Conservation (phyloP, 2,797 vertebrate species). For the Xyrichtys novacula region DNA sequence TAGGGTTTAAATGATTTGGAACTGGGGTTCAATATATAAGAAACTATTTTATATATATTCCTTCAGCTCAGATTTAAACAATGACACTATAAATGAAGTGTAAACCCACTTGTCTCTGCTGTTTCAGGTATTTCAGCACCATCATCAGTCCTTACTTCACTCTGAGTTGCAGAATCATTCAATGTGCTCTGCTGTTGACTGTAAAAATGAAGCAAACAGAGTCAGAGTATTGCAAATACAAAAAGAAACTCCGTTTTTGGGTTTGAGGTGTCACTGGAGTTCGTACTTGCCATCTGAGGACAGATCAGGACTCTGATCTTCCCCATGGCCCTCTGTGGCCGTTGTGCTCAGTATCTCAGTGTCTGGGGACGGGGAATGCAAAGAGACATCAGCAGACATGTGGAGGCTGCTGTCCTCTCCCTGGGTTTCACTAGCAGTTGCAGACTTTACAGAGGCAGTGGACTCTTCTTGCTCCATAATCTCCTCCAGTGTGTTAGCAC, state of each 20-base stretch:
- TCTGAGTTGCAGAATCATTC: slow-evolving; percentile 33
- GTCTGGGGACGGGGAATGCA: slow-evolving; percentile 76
- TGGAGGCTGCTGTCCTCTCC: slow-evolving; percentile 74
- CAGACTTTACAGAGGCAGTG: slow-evolving; percentile 58
- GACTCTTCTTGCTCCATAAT: slow-evolving; percentile 92
- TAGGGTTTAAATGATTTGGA: no score
- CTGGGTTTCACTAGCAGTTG: slow-evolving; percentile 58
- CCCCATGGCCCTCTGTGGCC: slow-evolving; percentile 72
- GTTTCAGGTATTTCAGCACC: slow-evolving; percentile 33
- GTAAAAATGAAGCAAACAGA: slow-evolving; percentile 39
- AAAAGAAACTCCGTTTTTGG: not conserved
- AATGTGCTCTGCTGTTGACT: slow-evolving; percentile 65
- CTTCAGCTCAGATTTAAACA: not conserved
- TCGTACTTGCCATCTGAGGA: slow-evolving; percentile 94
- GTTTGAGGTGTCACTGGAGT: slow-evolving; percentile 58
- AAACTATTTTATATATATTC: no score
- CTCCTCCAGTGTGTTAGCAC: slow-evolving; percentile 86
- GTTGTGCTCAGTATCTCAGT: slow-evolving; percentile 66
- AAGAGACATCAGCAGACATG: slow-evolving; percentile 73
- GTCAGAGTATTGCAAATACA: slow-evolving; percentile 42
- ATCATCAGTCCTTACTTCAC: slow-evolving; percentile 25
- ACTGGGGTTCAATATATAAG: no score
- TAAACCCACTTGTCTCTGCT: slow-evolving; percentile 60
- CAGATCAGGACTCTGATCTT: slow-evolving; percentile 86
- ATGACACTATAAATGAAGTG: not conserved